phyloP scores from a whole-genome alignment of 2,797 vertebrate genomes.

The Hemitrygon akajei region DNA sequence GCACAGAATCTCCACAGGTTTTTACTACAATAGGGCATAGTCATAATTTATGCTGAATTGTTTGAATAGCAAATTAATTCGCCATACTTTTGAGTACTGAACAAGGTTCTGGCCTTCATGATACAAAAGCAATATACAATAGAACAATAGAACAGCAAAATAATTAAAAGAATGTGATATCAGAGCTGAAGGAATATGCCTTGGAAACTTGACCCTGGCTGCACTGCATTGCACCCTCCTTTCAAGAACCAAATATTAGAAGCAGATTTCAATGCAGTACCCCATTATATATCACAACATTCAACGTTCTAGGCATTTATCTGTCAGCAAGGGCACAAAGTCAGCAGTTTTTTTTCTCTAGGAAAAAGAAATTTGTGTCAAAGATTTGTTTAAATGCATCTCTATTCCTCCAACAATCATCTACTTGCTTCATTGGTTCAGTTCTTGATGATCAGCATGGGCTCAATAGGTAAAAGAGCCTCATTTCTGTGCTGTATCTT shows the following conservation, averaged over 20 bases:
- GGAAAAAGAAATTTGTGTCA: neutral
- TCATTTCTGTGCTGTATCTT: too few relatives aligned
- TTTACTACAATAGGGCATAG: neutral
- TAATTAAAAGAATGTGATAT: neutral
- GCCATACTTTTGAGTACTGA: neutral
- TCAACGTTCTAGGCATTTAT: too few relatives aligned
- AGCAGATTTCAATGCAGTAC: too few relatives aligned
- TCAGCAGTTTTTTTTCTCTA: too few relatives aligned
- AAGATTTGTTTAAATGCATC: neutral
- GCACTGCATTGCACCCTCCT: too few relatives aligned
- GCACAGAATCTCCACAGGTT: neutral
- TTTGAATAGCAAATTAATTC: neutral
- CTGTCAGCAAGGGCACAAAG: neutral
- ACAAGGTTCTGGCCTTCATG: neutral
- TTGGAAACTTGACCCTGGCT: too few relatives aligned
- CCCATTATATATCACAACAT: too few relatives aligned
- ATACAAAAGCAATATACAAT: neutral
- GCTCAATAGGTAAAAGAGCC: too few relatives aligned
- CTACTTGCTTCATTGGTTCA: neutral
- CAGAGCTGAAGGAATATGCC: neutral
- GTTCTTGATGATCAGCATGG: too few relatives aligned
- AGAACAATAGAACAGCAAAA: neutral
- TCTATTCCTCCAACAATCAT: neutral
- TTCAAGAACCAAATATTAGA: too few relatives aligned
- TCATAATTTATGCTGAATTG: slow-evolving; percentile 5